These are phyloP conservation scores for Aphaenogaster rudis DNA, from an alignment of 1,140 invertebrate species.

Conservation along the genomic window DNA sequence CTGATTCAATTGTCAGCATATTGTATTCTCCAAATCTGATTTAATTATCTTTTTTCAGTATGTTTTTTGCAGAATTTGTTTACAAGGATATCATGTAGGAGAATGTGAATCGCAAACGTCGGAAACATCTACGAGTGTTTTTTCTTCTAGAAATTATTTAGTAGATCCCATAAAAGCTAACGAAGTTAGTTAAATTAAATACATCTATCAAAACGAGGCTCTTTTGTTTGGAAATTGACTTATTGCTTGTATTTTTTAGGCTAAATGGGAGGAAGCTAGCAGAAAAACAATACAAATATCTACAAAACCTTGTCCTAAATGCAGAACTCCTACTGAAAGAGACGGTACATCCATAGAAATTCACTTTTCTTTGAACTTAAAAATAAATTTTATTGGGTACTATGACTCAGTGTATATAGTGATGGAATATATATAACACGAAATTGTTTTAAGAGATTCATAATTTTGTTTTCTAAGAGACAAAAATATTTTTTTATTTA, in stretches of 20 bases:
- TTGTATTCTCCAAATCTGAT: neutral
- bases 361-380: neutral
- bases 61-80: conserved; percentile 93
- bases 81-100: conserved; percentile 93
- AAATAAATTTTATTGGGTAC: neutral
- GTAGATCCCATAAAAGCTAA: conserved; percentile 89
- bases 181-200: conserved; percentile 82
- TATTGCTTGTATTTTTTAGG: conserved; percentile 83
- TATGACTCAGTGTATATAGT: neutral
- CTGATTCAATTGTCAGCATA: neutral
- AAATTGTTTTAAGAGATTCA: neutral
- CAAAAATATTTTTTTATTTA: neutral
- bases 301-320: conserved; percentile 96
- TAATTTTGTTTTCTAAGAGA: neutral
- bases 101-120: conserved; percentile 88
- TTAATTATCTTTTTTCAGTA: conserved; percentile 86
- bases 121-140: conserved; percentile 77
- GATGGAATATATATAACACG: neutral
- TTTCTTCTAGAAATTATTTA: conserved; percentile 87
- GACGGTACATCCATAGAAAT: conserved; percentile 88
- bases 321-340: conserved; percentile 94
- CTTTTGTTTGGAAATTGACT: neutral
- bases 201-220: conserved; percentile 29
- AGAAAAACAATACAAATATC: conserved; percentile 92
- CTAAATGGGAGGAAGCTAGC: conserved; percentile 93